Conservation (phyloP, 2,113 vertebrate species). For the Ploceus nigricollis region DNA sequence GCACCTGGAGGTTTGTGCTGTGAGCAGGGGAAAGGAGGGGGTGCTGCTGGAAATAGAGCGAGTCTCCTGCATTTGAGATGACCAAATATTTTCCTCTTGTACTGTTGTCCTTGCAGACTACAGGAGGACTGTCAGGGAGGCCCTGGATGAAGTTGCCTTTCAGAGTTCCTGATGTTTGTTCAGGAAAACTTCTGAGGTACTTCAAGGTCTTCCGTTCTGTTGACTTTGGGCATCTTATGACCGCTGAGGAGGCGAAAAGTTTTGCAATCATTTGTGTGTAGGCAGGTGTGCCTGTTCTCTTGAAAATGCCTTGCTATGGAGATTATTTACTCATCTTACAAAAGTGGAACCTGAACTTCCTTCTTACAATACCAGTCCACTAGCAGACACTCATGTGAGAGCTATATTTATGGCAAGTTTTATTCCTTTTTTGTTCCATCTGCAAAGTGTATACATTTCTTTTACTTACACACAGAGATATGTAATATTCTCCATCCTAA, state of each 20-base stretch:
- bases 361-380: neutral
- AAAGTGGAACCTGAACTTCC: neutral
- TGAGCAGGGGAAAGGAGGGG: neutral
- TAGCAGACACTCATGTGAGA: neutral
- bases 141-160: neutral
- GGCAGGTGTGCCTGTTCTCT: neutral
- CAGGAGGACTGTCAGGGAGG: neutral
- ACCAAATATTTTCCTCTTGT: neutral
- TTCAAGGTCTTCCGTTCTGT: neutral
- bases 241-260: neutral
- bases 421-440: neutral
- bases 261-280: neutral
- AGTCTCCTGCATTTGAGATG: neutral
- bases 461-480: neutral
- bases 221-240: neutral
- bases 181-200: neutral
- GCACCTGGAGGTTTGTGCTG: neutral
- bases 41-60: neutral
- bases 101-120: neutral
- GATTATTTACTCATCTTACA: neutral
- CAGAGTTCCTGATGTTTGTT: neutral
- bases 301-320: neutral
- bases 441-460: neutral
- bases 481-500: neutral
- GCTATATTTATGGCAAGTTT: neutral